Evolutionary conservation across 2,113 vertebrate genomes (phyloP).

Genomic region (Rhabdornis inornatus): DNA sequence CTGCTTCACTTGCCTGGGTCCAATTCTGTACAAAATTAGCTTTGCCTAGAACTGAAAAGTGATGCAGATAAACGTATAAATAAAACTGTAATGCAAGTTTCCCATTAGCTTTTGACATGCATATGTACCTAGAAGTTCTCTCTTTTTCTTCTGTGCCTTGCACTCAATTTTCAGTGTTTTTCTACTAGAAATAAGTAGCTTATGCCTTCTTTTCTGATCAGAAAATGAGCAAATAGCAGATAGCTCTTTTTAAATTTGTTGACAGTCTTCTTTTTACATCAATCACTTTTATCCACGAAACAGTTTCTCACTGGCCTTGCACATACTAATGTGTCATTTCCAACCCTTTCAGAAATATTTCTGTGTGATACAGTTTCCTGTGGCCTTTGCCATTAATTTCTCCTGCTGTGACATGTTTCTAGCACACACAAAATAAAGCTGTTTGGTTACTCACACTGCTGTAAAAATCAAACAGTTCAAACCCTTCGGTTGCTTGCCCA

Average conservation of each 20-base stretch:
- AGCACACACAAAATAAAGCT: background rate
- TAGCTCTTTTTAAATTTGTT: background rate
- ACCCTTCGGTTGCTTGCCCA: background rate
- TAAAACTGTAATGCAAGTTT: background rate
- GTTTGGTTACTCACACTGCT: background rate
- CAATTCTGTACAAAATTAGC: background rate
- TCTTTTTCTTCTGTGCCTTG: background rate
- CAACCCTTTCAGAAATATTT: background rate
- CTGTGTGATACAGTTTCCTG: background rate
- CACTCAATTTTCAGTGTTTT: background rate
- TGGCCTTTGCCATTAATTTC: background rate
- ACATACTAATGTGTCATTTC: background rate
- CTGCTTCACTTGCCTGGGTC: background rate
- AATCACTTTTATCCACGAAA: background rate
- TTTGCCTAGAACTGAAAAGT: background rate
- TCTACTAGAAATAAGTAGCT: background rate
- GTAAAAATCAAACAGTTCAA: background rate
- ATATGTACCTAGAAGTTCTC: background rate
- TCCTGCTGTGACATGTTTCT: background rate
- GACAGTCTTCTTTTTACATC: background rate
- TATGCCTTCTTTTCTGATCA: background rate
- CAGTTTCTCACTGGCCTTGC: background rate
- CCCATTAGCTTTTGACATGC: background rate
- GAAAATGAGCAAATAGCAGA: background rate
- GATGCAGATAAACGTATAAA: background rate